Evolutionary conservation across 1,140 invertebrate species (phyloP).

Genomic region (Liolophura sinensis): DNA sequence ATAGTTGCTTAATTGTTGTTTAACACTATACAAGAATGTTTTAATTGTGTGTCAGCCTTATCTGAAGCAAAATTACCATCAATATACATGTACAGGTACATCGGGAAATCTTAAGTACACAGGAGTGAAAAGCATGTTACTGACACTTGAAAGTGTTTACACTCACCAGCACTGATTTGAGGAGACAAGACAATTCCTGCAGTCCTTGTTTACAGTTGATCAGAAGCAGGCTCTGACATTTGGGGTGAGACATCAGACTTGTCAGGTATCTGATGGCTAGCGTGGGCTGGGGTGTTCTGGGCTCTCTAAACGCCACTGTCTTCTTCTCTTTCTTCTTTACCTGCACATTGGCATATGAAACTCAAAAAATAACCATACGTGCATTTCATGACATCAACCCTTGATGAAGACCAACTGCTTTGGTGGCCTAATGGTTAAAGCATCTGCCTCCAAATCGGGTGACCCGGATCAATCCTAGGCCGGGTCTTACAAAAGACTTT

Average conservation of each 20-base stretch:
- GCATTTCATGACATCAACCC: not conserved
- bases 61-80: not conserved
- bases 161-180: not conserved
- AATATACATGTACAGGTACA: constrained; percentile 15
- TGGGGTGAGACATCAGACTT: constrained; percentile 18
- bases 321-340: constrained; percentile 20
- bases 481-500: too few species aligned
- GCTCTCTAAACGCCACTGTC: constrained; percentile 26
- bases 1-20: constrained; percentile 4
- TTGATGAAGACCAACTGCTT: too few species aligned
- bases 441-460: too few species aligned
- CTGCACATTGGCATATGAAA: not conserved
- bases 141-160: constrained; percentile 6
- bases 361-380: not conserved
- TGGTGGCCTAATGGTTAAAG: too few species aligned
- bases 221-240: constrained; percentile 24
- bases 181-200: constrained; percentile 13
- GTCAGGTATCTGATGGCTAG: constrained; percentile 24
- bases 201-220: constrained; percentile 9
- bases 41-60: constrained; percentile 1
- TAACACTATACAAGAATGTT: not conserved
- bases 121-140: constrained; percentile 20
- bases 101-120: constrained; percentile 24
- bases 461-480: too few species aligned
- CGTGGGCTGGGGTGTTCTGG: constrained; percentile 14